Percentiles rank a stretch among this genome's conserved stretches.
phyloP scores from a whole-genome alignment of 2,797 vertebrate genomes.

The Pelobates cultripes region DNA sequence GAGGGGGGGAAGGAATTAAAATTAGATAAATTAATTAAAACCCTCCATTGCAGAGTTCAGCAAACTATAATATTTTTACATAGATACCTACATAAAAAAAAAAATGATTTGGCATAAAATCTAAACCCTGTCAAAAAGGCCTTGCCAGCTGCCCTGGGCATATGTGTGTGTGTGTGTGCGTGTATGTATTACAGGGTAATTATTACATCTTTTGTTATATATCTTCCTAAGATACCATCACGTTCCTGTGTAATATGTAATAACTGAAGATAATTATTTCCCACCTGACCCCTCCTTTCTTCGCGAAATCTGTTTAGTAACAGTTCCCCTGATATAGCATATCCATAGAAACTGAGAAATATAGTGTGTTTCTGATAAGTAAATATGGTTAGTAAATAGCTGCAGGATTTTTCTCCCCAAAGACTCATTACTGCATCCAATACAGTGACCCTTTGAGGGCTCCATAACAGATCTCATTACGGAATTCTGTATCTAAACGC shows the following conservation, averaged over 20 bases:
- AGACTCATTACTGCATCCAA: conserved; percentile 56
- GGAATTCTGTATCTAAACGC: conserved; percentile 51
- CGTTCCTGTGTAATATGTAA: conserved; percentile 19
- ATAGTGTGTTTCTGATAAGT: conserved; percentile 50
- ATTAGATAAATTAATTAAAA: no score
- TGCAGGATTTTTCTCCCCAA: conserved; percentile 51
- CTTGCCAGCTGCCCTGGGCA: not conserved
- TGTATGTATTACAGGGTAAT: conserved; percentile 9
- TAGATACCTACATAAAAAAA: no score
- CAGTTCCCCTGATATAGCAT: conserved; percentile 52
- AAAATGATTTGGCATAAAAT: not conserved
- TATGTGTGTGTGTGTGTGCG: no score
- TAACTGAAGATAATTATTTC: not conserved
- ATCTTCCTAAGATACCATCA: not conserved
- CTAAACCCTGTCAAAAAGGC: not conserved
- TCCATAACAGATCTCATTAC: conserved; percentile 56
- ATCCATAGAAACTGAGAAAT: conserved; percentile 54
- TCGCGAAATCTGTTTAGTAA: conserved; percentile 55
- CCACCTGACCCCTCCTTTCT: not conserved
- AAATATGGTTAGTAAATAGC: conserved; percentile 55
- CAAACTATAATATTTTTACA: no score
- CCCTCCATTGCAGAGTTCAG: no score
- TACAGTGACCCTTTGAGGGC: conserved; percentile 54
- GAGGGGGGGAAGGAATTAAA: no score
- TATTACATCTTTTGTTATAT: not conserved